Evolutionary conservation across 2,888 invertebrate species (phyloP), one percentile per base, ranked within the genome.

Genomic region (Leistus spinibarbis): DNA sequence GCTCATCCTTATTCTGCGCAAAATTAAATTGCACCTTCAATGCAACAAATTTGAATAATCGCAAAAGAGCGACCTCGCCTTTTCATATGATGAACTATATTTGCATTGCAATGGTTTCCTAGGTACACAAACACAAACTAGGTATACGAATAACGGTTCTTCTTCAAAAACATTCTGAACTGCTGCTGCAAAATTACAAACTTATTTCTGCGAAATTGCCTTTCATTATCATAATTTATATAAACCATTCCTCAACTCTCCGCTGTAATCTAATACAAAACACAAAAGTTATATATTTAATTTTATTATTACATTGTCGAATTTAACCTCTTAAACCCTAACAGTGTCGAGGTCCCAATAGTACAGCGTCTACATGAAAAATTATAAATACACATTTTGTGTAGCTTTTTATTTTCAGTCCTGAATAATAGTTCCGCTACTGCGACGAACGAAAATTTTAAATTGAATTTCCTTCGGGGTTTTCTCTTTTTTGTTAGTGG

Each of bases 191-290:
- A 60, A 60, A 19, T 60, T 19, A 16, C 60, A 19, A 10, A 19
- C 20, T 3, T 19, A 60, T 60, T 60, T 54, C 63, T 64, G 54
- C 64, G 23, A 71, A 71, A 71, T 71, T 71, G 71, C 64, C 64
- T 71, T 71, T 71, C 63, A 71, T 71, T 71, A 71, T 63, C 71
- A 71, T 71, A 71, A 71, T 54, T 71, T 71, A 22, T 17, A 63
- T 54, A 53, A 64, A 63, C 63, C 54, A 54, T 54, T 19, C 60
- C 4, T 19, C 60, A 22, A 5, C 13, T 40, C 13, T 40, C 40
- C 13, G 40, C 13, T 40, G n/a, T n/a, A n/a, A n/a, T n/a, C n/a
- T n/a, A n/a, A n/a, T n/a, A n/a, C n/a, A n/a, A n/a, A n/a, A n/a
- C 40, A 40, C 2, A 40, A 40, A 40, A 40, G 3, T 60, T 13